Base-by-base conservation (phyloP, 2,113 vertebrate species). In the Turdus rufiventris region DNA sequence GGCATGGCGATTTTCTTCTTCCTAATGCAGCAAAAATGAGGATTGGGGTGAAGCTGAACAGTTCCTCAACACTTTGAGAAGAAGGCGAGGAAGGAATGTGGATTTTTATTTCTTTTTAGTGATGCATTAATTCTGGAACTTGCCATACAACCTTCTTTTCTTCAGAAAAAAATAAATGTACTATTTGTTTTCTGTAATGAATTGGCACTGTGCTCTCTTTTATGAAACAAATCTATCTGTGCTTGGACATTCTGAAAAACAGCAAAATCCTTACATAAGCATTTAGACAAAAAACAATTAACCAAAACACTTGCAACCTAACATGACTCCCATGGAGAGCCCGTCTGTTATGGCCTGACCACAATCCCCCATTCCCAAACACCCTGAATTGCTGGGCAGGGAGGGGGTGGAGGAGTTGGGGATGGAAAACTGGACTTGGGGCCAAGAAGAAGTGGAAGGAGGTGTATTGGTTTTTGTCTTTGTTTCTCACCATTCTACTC, bases 281-380 rank as follows among this genome's bases (percentile, higher is more conserved):
- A 45, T 63, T 83, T 68, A 76, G 53, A 34, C 16, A 50, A 50
- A 38, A 60, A 28, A 20, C 10, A 1, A 34, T 54, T 7, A 57
- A n/a, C 23, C 14, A 10, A 54, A 70, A 50, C 0, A 0, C 17
- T 25, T 62, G 12, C 36, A 86, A 18, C 36, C 50, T 26, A 18
- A 58, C 29, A 19, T 2, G 0, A 51, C 4, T 45, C 28, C 21
- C 1, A 0, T 29, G 79, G 45, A 80, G 25, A 78, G 11, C 26
- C 24, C 0, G 0, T 18, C 38, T 70, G 20, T 12, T 47, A 53
- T 0, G 3, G 51, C 34, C 38, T 14, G 53, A 53, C 38, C 5
- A 14, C 6, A 58, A 10, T 17, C 1, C 31, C 51, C 26, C 31
- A 36, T 58, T 51, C 51, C 51, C 61, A 58, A 23, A 6, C 10